Conservation (phyloP, 2,888 invertebrate genomes). For the Elmis aenea region DNA sequence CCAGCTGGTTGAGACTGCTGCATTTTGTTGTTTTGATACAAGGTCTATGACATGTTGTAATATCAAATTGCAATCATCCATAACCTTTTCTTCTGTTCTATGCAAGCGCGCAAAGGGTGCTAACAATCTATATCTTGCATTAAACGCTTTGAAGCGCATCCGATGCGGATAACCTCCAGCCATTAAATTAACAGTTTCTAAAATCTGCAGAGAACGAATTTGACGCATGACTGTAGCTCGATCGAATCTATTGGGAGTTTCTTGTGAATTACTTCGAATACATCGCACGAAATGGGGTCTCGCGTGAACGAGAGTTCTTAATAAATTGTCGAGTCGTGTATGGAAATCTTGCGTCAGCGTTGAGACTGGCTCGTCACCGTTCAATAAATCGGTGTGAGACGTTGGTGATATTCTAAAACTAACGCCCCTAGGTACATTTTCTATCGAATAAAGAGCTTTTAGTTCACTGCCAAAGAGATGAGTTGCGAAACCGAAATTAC, state of each 20-base stretch:
- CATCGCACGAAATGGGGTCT: conserved; percentile 93
- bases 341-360: conserved; percentile 95
- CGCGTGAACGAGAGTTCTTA: conserved; percentile 87
- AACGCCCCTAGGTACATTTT: conserved; percentile 70
- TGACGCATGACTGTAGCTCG: conserved; percentile 79
- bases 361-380: conserved; percentile 80
- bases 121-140: conserved; percentile 76
- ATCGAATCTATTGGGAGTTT: conserved; percentile 80
- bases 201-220: conserved; percentile 78
- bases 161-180: conserved; percentile 92
- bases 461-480: conserved; percentile 92
- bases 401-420: conserved; percentile 88
- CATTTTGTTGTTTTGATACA: conserved; percentile 50
- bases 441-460: conserved; percentile 71
- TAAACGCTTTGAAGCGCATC: conserved; percentile 91
- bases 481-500: conserved; percentile 95
- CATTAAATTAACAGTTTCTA: conserved; percentile 94
- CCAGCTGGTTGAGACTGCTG: conserved; percentile 73
- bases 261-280: conserved; percentile 79
- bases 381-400: conserved; percentile 74
- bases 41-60: conserved; percentile 64
- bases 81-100: conserved; percentile 66
- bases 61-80: conserved; percentile 72
- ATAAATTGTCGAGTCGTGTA: conserved; percentile 84
- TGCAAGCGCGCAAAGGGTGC: conserved; percentile 70